Evolutionary conservation across 2,113 vertebrate species (phyloP).

Genomic region (Scomber japonicus): DNA sequence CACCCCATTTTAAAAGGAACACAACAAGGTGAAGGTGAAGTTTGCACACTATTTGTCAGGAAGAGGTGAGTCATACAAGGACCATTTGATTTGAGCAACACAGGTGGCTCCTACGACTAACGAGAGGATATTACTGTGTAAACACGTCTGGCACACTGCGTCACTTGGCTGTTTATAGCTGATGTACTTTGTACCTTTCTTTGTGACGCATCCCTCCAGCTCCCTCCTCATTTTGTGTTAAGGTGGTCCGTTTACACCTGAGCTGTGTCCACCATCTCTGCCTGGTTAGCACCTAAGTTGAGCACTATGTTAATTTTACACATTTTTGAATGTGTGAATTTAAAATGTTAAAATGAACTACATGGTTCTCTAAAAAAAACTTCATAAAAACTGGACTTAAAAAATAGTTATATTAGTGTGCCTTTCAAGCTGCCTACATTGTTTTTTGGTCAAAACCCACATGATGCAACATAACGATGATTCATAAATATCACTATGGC

Average conservation of each 20-base stretch:
- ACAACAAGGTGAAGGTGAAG: conserved; percentile 8
- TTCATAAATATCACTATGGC: not conserved
- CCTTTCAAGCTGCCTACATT: not conserved
- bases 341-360: not conserved
- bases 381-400: not conserved
- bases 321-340: not conserved
- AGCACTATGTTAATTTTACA: not conserved
- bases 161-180: conserved; percentile 62
- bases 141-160: conserved; percentile 69
- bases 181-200: conserved; percentile 76
- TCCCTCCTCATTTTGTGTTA: not conserved
- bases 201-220: conserved; percentile 4
- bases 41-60: conserved; percentile 5
- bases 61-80: conserved; percentile 60
- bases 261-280: not conserved
- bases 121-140: conserved; percentile 66
- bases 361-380: not conserved
- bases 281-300: not conserved
- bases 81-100: conserved; percentile 42
- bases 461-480: not conserved
- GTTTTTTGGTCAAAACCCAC: too few species aligned
- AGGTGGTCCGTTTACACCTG: conserved; percentile 3
- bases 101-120: conserved; percentile 42
- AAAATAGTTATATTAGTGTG: not conserved
- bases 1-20: conserved; percentile 3